Evolutionary conservation across 2,888 invertebrate species (phyloP), one percentile per base, ranked within the genome.

Genomic region (Silvanus unidentatus): DNA sequence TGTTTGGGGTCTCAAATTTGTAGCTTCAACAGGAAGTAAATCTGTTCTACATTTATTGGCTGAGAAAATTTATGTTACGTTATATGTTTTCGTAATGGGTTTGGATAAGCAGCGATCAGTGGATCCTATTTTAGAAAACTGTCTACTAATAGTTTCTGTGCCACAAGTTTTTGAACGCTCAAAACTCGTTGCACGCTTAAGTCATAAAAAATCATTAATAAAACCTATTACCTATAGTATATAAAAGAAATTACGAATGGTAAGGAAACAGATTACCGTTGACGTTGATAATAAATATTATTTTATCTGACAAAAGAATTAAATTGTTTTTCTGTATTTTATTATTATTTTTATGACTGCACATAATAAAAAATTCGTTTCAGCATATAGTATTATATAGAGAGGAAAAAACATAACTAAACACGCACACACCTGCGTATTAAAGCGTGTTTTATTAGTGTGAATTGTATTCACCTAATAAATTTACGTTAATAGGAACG

Each of bases 11-110:
- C n/a, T n/a, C 46, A 45, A 52, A 56, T 53, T 55, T 56, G 54
- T 56, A 49, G 52, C 48, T 45, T 48, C 48, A 45, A 52, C 49
- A 47, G 39, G 35, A 41, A 54, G 53, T 55, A 52, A 55, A 55
- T 55, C 54, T 54, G 50, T 53, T 54, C 50, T 47, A 48, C 55
- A 53, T 55, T 58, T 56, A 57, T 58, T 55, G 52, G 48, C 46
- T 49, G 28, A 42, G 41, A 29, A 55, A 54, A 57, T 58, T 55
- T 55, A 53, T 57, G 53, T 52, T 39, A 42, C 43, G 45, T 49
- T 48, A 49, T 50, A 50, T 47, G 48, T 53, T 53, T 42, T 39
- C 40, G 48, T 52, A 54, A 50, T 51, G 43, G 52, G 13, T 28
- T 3, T 11, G 44, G 46, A 46, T 48, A 48, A 48, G 42, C 46